Base-by-base conservation (phyloP, 2,888 invertebrate genomes). In the Andrena flavipes region DNA sequence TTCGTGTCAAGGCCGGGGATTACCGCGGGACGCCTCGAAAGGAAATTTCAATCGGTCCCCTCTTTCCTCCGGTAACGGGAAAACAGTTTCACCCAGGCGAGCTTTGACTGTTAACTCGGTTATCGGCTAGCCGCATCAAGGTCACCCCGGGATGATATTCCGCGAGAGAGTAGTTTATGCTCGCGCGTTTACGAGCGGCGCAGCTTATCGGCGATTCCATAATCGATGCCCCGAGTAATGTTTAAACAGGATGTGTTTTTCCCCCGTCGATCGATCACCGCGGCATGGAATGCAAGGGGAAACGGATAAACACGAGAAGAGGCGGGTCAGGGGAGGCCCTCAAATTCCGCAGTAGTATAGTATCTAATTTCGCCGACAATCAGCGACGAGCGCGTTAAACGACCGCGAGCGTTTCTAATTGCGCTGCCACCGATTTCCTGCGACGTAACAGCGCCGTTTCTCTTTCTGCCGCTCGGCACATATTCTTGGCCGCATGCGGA, bases 291-390 rank as follows among this genome's bases (percentile, higher is more conserved):
- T n/a, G 30, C n/a, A 56, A 63, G 20, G 65, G 78, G 78, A 79
- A 77, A 30, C 33, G 68, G 20, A 23, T 6, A 42, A 35, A n/a
- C 42, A 10, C 26, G 63, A 29, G 29, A 26, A 35, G 33, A 54
- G 67, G 16, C 26, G 51, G 42, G 59, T 16, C 30, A 48, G 49
- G 23, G 30, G 30, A 63, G 69, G 30, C 23, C 62, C 69, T 70
- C 74, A 70, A 78, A 76, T 77, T 64, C 76, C 65, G 62, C 71
- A n/a, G 63, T 8, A 8, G 33, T 67, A 51, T 26, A 26, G 56
- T 85, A 84, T 87, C 75, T 77, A 87, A 87, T 87, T 87, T 81
- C 84, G 76, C 77, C 74, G 85, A 80, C 82, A 70, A 82, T 71
- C 51, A 67, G 29, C 63, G 54, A 20, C 51, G 8, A 23, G 8